A percentile compares a stretch with the other conserved stretches of the same genome.
These are phyloP conservation scores for Peromyscus leucopus DNA, from an alignment of 2,113 vertebrate genomes.

Conservation along the genomic window DNA sequence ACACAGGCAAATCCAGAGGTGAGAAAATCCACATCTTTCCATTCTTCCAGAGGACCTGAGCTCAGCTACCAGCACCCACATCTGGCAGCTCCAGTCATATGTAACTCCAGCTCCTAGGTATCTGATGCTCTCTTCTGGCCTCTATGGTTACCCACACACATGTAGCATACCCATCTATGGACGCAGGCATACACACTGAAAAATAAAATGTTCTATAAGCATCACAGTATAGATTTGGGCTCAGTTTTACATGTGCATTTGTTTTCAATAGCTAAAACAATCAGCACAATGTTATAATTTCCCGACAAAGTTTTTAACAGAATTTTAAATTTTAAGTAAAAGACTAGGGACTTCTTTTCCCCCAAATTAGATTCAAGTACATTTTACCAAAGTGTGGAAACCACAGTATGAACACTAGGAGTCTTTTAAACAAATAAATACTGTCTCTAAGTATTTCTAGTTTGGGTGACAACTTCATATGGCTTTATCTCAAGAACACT, in stretches of 20 bases:
- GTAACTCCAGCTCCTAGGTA: background rate
- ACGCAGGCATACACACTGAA: background rate
- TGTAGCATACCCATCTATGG: too few species aligned
- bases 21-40: background rate
- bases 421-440: background rate
- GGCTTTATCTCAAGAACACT: background rate
- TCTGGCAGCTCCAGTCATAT: too few species aligned
- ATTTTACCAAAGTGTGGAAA: background rate
- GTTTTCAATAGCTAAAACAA: background rate
- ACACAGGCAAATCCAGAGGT: background rate
- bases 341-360: background rate
- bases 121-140: too few species aligned
- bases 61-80: background rate
- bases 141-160: background rate
- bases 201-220: background rate
- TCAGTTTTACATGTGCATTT: background rate
- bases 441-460: background rate
- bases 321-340: conserved; percentile 21
- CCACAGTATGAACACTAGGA: background rate
- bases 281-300: background rate
- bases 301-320: background rate
- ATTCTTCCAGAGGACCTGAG: background rate
- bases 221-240: background rate
- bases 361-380: background rate
- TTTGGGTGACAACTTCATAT: background rate